Evolutionary conservation across 2,888 invertebrate species (phyloP).

Genomic region (Hydriomena furcata): DNA sequence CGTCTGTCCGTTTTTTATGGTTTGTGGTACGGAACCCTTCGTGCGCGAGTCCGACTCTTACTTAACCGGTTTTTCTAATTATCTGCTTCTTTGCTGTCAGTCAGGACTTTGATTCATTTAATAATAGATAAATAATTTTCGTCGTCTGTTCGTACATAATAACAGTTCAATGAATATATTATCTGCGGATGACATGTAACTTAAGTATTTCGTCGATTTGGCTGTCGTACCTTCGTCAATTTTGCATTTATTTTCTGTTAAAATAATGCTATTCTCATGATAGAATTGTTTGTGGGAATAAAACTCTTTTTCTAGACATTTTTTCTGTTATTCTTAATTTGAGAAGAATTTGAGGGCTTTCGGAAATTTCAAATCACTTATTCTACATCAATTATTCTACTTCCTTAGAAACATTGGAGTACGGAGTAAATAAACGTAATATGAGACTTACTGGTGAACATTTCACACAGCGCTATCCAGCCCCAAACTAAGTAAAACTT

Average conservation of each 20-base stretch:
- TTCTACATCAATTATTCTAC: background rate
- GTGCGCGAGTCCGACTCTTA: too few species aligned
- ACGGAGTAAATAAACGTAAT: too few species aligned
- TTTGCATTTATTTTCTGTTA: conserved; percentile 43
- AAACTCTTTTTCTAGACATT: background rate
- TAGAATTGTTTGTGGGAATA: background rate
- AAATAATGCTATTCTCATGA: conserved; percentile 18
- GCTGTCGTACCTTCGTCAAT: conserved; percentile 62
- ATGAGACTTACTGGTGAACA: too few species aligned
- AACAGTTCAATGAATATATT: conserved; percentile 17
- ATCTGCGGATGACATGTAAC: conserved; percentile 43
- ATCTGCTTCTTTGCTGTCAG: too few species aligned
- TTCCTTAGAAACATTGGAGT: background rate
- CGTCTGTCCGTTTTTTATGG: too few species aligned
- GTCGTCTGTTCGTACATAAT: conserved; percentile 22
- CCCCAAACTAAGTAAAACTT: too few species aligned
- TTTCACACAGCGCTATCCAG: too few species aligned
- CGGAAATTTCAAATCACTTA: background rate
- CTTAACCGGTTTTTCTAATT: too few species aligned
- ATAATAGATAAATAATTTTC: too few species aligned
- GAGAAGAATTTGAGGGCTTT: background rate
- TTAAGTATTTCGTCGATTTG: conserved; percentile 40
- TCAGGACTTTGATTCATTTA: too few species aligned
- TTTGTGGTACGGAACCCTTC: too few species aligned
- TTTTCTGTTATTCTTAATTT: background rate